Evolutionary conservation across 2,797 vertebrate species (phyloP).

Genomic region (Triplophysa yarkandensis): DNA sequence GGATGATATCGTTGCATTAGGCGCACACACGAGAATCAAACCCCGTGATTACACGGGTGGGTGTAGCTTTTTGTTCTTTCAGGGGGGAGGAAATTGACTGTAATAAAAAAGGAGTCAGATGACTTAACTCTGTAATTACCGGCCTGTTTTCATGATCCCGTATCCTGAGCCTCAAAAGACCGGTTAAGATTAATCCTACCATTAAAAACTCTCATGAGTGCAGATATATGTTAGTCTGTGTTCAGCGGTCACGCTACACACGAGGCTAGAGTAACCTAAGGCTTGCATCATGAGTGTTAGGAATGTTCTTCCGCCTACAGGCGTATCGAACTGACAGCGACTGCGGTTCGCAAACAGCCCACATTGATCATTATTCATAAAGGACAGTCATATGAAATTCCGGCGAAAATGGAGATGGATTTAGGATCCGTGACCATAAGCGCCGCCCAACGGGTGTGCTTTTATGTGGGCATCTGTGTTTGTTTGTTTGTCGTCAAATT

Average conservation of each 20-base stretch:
- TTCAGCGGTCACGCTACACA: constrained; percentile 40
- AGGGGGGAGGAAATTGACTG: constrained; percentile 89
- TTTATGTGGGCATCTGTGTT: constrained; percentile 20
- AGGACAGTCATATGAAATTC: constrained; percentile 57
- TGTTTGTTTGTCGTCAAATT: constrained; percentile 10
- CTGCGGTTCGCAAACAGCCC: constrained; percentile 62
- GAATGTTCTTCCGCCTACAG: constrained; percentile 68
- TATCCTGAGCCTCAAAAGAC: constrained; percentile 59
- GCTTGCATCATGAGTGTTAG: constrained; percentile 68
- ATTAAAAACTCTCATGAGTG: constrained; percentile 45
- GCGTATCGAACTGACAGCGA: constrained; percentile 57
- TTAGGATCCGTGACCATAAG: constrained; percentile 39
- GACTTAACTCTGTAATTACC: constrained; percentile 84
- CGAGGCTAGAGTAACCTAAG: constrained; percentile 65
- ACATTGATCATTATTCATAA: constrained; percentile 69
- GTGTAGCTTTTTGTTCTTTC: constrained; percentile 82
- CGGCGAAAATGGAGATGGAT: neutral
- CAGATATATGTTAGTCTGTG: constrained; percentile 43
- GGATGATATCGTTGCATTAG: constrained; percentile 85
- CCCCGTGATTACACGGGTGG: constrained; percentile 88
- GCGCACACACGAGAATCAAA: constrained; percentile 83
- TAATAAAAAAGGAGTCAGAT: constrained; percentile 88
- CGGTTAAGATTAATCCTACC: constrained; percentile 49
- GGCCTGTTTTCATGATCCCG: constrained; percentile 73
- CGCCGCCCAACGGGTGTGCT: constrained; percentile 8